Percentiles rank a stretch among this genome's conserved stretches.
Conservation (phyloP, 2,888 invertebrate genomes). For the Lithophane socia region DNA sequence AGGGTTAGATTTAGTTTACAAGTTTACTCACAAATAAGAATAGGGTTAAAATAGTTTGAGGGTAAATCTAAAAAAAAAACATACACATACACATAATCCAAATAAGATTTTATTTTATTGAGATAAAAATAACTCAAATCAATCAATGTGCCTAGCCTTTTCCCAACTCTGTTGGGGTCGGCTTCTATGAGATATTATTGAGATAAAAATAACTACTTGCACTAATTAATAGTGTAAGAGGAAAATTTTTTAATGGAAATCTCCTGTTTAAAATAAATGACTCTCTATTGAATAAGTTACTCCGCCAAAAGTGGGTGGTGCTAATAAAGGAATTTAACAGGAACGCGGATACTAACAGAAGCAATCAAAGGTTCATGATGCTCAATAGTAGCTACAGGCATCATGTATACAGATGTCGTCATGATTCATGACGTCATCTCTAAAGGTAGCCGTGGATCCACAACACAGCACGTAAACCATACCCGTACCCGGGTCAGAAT, state of each 20-base stretch:
- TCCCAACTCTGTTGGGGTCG: too few relatives aligned
- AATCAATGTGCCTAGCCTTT: too few relatives aligned
- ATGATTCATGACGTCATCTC: neutral
- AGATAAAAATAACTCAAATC: too few relatives aligned
- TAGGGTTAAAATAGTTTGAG: conserved; percentile 5
- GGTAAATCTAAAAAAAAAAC: neutral
- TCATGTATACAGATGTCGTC: too few relatives aligned
- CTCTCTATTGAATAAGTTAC: too few relatives aligned
- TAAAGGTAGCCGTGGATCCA: neutral
- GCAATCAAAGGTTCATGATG: neutral
- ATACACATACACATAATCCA: neutral
- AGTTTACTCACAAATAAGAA: conserved; percentile 28
- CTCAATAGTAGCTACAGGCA: neutral
- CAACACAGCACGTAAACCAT: neutral
- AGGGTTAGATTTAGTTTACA: conserved; percentile 51
- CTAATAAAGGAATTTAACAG: neutral
- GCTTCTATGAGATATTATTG: too few relatives aligned
- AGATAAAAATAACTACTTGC: neutral
- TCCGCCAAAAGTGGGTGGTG: too few relatives aligned
- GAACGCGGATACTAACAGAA: neutral
- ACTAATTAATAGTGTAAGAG: too few relatives aligned
- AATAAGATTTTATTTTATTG: neutral
- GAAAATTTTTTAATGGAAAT: neutral
- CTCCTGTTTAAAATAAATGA: too few relatives aligned
- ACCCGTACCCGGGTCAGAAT: conserved; percentile 43